Percentiles rank a stretch among this genome's conserved stretches.
Conservation (phyloP, 1,140 invertebrate genomes). For the Drosophila simulans region DNA sequence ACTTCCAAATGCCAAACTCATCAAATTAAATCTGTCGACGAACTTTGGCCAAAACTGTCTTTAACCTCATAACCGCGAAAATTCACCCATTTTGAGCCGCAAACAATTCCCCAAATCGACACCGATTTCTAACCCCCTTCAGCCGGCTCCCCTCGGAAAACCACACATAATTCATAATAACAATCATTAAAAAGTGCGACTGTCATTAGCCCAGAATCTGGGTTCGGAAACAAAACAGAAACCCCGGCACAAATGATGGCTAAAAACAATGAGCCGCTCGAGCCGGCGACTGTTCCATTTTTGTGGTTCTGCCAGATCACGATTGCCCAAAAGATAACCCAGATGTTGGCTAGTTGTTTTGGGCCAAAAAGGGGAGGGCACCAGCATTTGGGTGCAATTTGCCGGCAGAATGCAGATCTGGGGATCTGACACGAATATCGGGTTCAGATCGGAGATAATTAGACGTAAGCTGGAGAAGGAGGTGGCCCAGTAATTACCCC, state of each 20-base stretch:
- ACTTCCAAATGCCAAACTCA: not conserved
- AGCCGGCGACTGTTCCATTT: constrained; percentile 35
- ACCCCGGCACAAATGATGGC: constrained; percentile 34
- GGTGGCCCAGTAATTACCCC: constrained; percentile 25
- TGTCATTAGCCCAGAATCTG: constrained; percentile 74
- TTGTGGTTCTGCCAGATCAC: constrained; percentile 62
- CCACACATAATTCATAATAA: constrained; percentile 70
- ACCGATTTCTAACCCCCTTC: constrained; percentile 48
- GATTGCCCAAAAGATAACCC: constrained; percentile 68
- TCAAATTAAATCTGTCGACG: constrained; percentile 19
- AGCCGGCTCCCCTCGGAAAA: constrained; percentile 33
- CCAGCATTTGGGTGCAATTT: constrained; percentile 43
- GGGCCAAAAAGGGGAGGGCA: constrained; percentile 1
- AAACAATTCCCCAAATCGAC: constrained; percentile 59
- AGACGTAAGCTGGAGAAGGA: constrained; percentile 16
- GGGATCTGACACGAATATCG: constrained; percentile 55
- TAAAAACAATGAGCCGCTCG: constrained; percentile 37
- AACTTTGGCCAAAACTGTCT: constrained; percentile 15
- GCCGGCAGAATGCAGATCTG: constrained; percentile 42
- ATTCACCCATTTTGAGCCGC: constrained; percentile 22
- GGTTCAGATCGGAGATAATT: constrained; percentile 66
- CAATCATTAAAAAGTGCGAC: constrained; percentile 74
- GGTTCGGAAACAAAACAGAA: constrained; percentile 27
- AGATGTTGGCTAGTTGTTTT: constrained; percentile 26
- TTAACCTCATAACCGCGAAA: constrained; percentile 34